Evolutionary conservation across 2,113 vertebrate genomes (phyloP).

Genomic region (Psettodes erumei): DNA sequence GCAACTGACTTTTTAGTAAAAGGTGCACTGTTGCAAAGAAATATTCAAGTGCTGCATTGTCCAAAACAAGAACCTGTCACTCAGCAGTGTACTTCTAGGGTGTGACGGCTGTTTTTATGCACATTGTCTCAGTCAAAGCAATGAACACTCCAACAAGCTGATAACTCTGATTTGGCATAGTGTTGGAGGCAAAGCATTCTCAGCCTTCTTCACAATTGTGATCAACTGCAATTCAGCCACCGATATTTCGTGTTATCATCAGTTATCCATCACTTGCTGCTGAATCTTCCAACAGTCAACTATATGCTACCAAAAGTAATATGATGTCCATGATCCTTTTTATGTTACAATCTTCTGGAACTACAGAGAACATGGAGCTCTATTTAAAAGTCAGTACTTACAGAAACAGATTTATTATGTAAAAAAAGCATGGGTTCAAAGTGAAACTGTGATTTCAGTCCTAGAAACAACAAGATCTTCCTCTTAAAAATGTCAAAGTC

Average conservation of each 20-base stretch:
- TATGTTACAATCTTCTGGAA: too few relatives aligned
- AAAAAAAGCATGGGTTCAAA: too few relatives aligned
- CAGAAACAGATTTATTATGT: too few relatives aligned
- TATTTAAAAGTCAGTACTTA: too few relatives aligned
- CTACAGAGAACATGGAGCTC: too few relatives aligned
- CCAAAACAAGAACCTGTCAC: constrained; percentile 27
- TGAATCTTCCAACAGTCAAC: neutral
- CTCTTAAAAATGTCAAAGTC: too few relatives aligned
- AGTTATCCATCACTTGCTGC: neutral
- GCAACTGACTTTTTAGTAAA: constrained; percentile 8
- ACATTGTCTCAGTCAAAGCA: constrained; percentile 32
- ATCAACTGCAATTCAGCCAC: neutral
- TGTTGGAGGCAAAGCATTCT: neutral
- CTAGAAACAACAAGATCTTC: too few relatives aligned
- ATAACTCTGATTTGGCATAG: neutral
- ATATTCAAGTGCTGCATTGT: constrained; percentile 9
- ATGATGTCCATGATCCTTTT: too few relatives aligned
- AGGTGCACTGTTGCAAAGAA: constrained; percentile 11
- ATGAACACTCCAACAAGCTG: constrained; percentile 12
- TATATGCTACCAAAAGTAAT: neutral
- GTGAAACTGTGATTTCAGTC: too few relatives aligned
- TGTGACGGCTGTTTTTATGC: constrained; percentile 9
- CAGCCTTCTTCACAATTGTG: neutral
- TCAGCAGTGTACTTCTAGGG: neutral
- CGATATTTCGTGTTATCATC: neutral